These are phyloP conservation scores for Bothrops jararaca DNA, from an alignment of 2,113 vertebrate species.

Conservation along the genomic window DNA sequence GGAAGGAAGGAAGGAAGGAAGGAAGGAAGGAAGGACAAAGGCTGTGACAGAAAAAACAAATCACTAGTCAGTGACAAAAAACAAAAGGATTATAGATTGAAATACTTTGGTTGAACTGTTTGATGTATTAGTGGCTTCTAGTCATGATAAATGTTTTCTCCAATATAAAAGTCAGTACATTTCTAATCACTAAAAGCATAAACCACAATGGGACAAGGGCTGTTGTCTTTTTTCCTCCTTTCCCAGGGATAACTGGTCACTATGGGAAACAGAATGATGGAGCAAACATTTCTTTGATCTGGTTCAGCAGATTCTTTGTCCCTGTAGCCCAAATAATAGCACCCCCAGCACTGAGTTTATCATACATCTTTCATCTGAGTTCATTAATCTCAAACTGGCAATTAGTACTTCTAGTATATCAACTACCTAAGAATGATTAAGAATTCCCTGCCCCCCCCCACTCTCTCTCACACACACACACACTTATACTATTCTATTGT, in stretches of 20 bases:
- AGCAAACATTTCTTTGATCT: background rate
- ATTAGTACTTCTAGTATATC: background rate
- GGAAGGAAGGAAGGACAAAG: background rate
- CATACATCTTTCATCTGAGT: background rate
- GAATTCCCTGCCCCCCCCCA: too few relatives aligned
- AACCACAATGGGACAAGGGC: background rate
- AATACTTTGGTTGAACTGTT: background rate
- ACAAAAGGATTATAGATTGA: background rate
- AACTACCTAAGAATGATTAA: background rate
- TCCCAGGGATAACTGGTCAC: background rate
- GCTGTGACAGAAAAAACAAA: background rate
- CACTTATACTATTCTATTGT: background rate
- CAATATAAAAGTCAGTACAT: background rate
- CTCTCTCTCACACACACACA: background rate
- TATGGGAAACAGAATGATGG: background rate
- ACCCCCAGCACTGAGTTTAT: background rate
- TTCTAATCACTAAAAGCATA: background rate
- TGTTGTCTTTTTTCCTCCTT: background rate
- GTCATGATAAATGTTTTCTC: background rate
- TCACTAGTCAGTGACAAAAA: background rate
- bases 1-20: background rate
- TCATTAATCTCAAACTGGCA: background rate
- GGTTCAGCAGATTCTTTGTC: background rate
- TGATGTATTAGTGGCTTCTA: background rate
- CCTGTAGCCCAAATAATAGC: background rate